Base-by-base conservation (phyloP, 2,113 vertebrate species). In the Grammomys surdaster region DNA sequence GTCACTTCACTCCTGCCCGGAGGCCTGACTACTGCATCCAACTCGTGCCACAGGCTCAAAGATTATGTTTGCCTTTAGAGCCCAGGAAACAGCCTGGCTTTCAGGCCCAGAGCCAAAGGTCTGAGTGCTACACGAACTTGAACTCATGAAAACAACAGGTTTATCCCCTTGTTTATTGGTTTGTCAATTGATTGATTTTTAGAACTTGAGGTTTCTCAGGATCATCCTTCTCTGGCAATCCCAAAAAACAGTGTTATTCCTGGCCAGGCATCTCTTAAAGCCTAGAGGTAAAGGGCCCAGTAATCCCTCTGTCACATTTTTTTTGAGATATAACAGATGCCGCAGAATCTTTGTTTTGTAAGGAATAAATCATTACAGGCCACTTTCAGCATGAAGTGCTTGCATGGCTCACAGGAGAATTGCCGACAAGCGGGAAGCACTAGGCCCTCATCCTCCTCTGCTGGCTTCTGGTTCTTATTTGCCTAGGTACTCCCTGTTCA, bases 101-200 rank as follows among this genome's bases (percentile, higher is more conserved):
- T 91, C 43, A 80, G 85, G 93, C 20, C 14, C 11, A 67, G 0
- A 9, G 75, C 84, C 95, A 93, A 92, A 11, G 31, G 40, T 58
- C 58, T 56, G 58, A 93, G 40, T 69, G 54, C 46, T 81, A 31
- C 4, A 60, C 22, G 73, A 28, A 89, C 69, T 54, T 92, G 85
- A 96, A 76, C 65, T 86, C 89, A 96, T 75, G 78, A 24, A 94
- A 94, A 77, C 65, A 73, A 85, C 58, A 93, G 86, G n/a, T 86
- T 89, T 87, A 63, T 78, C 56, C 69, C 36, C 54, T 94, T 54
- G 58, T 92, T 95, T 76, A 67, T 84, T 93, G 63, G 56, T 90
- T 73, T 86, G 75, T 91, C 13, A 11, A 78, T 22, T 22, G 85
- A 92, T 46, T 84, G 91, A 70, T 63, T 91, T 82, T 94, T 91